Evolutionary conservation across 2,113 vertebrate species (phyloP).

Genomic region (Rhineura floridana): DNA sequence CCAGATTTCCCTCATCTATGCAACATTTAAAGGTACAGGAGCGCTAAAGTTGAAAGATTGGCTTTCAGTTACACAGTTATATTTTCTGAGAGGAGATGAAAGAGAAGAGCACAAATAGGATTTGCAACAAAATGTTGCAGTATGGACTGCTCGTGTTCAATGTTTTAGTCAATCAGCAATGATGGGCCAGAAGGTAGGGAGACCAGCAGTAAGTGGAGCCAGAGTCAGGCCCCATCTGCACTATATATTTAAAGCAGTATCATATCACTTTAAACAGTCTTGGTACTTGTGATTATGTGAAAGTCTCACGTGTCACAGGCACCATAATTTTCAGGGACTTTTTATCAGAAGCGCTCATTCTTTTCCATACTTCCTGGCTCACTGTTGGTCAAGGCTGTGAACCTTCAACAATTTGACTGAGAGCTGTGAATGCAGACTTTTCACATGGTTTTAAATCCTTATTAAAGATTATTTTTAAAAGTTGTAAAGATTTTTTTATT

Average conservation of each 20-base stretch:
- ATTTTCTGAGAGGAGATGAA: not conserved
- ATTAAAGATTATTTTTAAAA: constrained; percentile 14
- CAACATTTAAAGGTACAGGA: not conserved
- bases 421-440: not conserved
- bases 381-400: not conserved
- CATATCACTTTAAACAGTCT: not conserved
- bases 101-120: not conserved
- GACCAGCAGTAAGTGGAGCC: too few relatives aligned
- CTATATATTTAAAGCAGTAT: too few relatives aligned
- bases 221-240: too few relatives aligned
- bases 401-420: not conserved
- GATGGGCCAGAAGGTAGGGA: too few relatives aligned
- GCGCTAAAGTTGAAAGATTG: not conserved
- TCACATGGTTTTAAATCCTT: constrained; percentile 5
- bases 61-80: not conserved
- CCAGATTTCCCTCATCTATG: not conserved
- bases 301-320: too few relatives aligned
- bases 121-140: not conserved
- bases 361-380: not conserved
- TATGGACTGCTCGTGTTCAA: not conserved
- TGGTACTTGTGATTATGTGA: not conserved
- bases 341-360: not conserved
- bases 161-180: not conserved
- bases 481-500: not conserved
- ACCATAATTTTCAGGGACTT: not conserved